These are phyloP conservation scores for Eumaeus atala DNA, from an alignment of 1,140 invertebrate species.

Conservation along the genomic window DNA sequence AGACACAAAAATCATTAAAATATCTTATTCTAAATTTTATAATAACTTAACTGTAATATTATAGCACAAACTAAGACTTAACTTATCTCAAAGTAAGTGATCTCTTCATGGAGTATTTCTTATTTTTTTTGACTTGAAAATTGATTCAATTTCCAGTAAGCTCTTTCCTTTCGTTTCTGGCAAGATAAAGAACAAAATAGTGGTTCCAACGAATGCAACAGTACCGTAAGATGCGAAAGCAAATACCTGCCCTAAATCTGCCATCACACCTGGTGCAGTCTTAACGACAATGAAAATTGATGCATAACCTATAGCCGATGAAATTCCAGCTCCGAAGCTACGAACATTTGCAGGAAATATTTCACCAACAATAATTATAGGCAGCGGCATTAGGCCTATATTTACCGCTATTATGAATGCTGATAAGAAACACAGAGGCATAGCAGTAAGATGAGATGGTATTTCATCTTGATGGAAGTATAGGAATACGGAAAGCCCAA, in stretches of 20 bases:
- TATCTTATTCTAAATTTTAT: no score
- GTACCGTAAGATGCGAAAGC: slow-evolving; percentile 6
- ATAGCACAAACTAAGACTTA: not conserved
- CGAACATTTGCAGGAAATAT: slow-evolving; percentile 4
- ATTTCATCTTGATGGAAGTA: slow-evolving; percentile 1
- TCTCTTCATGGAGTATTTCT: not conserved
- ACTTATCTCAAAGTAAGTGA: not conserved
- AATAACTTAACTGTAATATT: no score
- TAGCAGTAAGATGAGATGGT: not conserved
- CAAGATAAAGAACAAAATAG: slow-evolving; percentile 1
- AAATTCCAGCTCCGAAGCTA: slow-evolving; percentile 2
- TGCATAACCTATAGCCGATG: not conserved
- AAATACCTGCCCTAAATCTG: slow-evolving; percentile 2
- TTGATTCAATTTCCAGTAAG: not conserved
- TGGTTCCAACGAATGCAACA: slow-evolving; percentile 2
- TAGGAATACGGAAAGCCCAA: not conserved
- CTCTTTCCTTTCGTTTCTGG: slow-evolving; percentile 6
- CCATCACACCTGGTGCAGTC: slow-evolving; percentile 1
- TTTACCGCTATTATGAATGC: slow-evolving; percentile 2
- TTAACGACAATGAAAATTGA: slow-evolving; percentile 4
- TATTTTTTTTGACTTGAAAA: not conserved
- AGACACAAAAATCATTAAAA: no score
- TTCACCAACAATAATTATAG: not conserved
- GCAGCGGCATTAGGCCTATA: slow-evolving; percentile 3
- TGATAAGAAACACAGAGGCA: slow-evolving; percentile 6